Evolutionary conservation across 2,888 invertebrate genomes (phyloP).

Genomic region (Heterodera filipjevi): DNA sequence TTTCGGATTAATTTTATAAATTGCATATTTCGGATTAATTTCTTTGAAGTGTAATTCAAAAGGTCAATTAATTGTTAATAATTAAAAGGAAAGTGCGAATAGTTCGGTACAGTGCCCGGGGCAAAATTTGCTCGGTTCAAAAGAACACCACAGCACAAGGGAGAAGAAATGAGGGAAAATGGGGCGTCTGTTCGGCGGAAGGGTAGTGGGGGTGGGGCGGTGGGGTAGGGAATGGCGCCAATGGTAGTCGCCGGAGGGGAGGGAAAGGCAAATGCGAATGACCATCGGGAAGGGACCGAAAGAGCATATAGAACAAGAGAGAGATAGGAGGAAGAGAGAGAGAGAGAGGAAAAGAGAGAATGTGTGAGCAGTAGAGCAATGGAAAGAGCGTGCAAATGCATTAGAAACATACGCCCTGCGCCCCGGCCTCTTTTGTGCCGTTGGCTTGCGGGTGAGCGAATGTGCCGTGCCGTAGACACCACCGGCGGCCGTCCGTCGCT

Average conservation of each 20-base stretch:
- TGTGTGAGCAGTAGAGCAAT: too few species aligned
- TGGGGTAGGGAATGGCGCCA: neutral
- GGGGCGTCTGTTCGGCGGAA: constrained; percentile 16
- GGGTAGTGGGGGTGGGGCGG: neutral
- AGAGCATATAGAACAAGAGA: neutral
- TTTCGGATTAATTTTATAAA: neutral
- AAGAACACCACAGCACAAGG: neutral
- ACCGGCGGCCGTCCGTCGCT: neutral
- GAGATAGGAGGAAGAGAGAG: neutral
- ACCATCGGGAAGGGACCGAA: neutral
- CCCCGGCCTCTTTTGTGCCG: neutral
- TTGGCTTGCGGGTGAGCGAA: neutral
- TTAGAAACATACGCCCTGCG: neutral
- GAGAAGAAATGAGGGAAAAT: constrained; percentile 2
- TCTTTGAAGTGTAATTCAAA: neutral
- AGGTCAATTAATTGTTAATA: neutral
- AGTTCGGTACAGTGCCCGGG: constrained; percentile 1
- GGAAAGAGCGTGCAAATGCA: neutral
- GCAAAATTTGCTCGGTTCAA: constrained; percentile 1
- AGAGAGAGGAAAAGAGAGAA: neutral
- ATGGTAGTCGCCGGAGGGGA: constrained; percentile 9
- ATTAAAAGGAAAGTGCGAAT: constrained; percentile 6
- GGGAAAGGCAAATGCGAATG: neutral
- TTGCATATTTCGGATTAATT: neutral
- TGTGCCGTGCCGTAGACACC: constrained; percentile 7